A percentile compares a stretch with the other conserved stretches of the same genome.
Evolutionary conservation across 2,888 invertebrate species (phyloP).

Genomic region (Tuta absoluta): DNA sequence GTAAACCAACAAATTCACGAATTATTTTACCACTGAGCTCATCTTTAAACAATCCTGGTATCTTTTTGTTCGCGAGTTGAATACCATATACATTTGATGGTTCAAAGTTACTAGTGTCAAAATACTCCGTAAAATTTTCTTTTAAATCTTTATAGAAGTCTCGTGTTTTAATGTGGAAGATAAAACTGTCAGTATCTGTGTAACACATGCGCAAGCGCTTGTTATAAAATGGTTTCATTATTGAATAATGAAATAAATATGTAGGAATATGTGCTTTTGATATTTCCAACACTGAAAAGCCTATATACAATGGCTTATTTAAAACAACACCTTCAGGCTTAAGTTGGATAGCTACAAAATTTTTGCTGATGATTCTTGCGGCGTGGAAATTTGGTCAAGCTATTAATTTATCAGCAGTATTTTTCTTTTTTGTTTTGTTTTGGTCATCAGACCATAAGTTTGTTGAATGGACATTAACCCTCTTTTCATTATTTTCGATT

Average conservation of each 20-base stretch:
- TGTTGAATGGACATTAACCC: constrained; percentile 11
- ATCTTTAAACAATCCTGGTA: constrained; percentile 28
- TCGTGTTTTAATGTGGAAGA: constrained; percentile 28
- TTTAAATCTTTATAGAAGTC: constrained; percentile 27
- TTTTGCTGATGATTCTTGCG: constrained; percentile 24
- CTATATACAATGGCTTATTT: constrained; percentile 30
- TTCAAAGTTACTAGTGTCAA: not conserved
- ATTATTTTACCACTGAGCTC: constrained; percentile 22
- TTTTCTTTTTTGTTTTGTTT: constrained; percentile 24
- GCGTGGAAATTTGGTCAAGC: constrained; percentile 28
- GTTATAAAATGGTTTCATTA: constrained; percentile 23
- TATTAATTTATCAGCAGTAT: constrained; percentile 13
- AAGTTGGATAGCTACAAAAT: constrained; percentile 29
- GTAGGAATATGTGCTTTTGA: constrained; percentile 28
- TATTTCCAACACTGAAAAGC: constrained; percentile 23
- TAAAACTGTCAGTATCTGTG: constrained; percentile 30
- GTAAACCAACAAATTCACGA: constrained; percentile 27
- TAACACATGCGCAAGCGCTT: constrained; percentile 24
- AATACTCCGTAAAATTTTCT: constrained; percentile 11
- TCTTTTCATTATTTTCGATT: constrained; percentile 2
- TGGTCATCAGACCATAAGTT: constrained; percentile 24
- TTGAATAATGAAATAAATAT: constrained; percentile 32
- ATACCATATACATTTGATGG: not conserved
- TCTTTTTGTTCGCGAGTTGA: constrained; percentile 3
- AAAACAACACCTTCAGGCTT: constrained; percentile 23